A percentile compares a stretch with the other conserved stretches of the same genome.
Conservation (phyloP, 2,113 vertebrate genomes). For the Grammomys surdaster region DNA sequence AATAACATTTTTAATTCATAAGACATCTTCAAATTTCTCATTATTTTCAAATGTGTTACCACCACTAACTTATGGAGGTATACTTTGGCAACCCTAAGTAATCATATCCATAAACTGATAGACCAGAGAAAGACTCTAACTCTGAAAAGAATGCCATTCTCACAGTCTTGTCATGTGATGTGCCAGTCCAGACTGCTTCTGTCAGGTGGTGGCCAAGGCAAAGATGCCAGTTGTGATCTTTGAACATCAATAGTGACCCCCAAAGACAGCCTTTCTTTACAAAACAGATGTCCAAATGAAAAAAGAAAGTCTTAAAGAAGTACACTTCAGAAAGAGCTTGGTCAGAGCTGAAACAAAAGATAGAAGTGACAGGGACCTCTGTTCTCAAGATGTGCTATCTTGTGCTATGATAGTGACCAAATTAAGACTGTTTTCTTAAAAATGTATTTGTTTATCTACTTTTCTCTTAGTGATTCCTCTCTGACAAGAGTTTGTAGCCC, state of each 20-base stretch:
- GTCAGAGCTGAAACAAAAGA: neutral
- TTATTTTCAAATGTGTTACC: neutral
- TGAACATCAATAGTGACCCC: neutral
- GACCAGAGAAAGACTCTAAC: neutral
- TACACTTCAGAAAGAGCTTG: neutral
- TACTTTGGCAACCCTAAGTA: neutral
- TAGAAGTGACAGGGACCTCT: neutral
- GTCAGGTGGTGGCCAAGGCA: neutral
- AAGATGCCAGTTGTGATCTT: neutral
- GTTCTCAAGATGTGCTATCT: too few relatives aligned
- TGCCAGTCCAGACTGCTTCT: neutral
- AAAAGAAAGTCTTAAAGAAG: neutral
- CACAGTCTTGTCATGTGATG: fast-evolving
- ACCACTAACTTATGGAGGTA: neutral
- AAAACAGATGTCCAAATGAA: neutral
- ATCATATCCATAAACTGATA: neutral
- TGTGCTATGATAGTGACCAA: too few relatives aligned
- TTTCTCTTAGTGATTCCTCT: neutral
- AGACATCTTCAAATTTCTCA: conserved; percentile 6
- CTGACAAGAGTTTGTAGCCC: too few relatives aligned
- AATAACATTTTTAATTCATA: neutral
- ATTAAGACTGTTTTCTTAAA: fast-evolving
- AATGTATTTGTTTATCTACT: neutral
- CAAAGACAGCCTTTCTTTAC: neutral
- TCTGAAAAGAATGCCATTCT: neutral